These are phyloP conservation scores for Tolypeutes matacus DNA, from an alignment of 2,797 vertebrate species.

Conservation along the genomic window DNA sequence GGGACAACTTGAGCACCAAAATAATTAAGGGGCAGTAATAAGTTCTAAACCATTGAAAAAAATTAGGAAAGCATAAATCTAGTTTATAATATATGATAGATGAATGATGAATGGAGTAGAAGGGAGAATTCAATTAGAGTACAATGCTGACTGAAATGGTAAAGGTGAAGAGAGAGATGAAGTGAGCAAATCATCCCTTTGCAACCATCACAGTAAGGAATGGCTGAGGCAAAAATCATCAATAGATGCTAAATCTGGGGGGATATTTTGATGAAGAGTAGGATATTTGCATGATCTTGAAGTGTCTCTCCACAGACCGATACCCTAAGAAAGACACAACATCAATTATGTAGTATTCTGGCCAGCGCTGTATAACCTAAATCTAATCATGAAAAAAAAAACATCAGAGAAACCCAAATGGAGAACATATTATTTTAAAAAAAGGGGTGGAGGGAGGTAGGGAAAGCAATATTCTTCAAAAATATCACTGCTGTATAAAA, in stretches of 20 bases:
- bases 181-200: neutral
- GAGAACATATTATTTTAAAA: neutral
- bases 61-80: neutral
- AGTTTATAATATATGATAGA: neutral
- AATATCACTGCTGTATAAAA: neutral
- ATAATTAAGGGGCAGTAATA: neutral
- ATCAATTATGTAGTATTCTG: neutral
- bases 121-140: neutral
- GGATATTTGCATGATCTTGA: too few relatives aligned
- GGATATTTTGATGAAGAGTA: neutral
- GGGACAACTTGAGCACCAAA: neutral
- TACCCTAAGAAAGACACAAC: neutral
- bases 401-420: neutral
- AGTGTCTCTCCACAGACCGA: neutral
- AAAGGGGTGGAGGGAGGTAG: neutral
- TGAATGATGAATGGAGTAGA: too few relatives aligned
- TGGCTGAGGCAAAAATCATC: neutral
- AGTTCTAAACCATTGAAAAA: neutral
- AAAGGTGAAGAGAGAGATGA: neutral
- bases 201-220: neutral
- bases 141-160: neutral
- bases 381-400: neutral
- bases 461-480: neutral
- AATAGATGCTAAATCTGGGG: neutral
- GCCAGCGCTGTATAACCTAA: neutral